These are phyloP conservation scores for Caenorhabditis briggsae DNA, from an alignment of 1,140 invertebrate genomes.

Conservation along the genomic window DNA sequence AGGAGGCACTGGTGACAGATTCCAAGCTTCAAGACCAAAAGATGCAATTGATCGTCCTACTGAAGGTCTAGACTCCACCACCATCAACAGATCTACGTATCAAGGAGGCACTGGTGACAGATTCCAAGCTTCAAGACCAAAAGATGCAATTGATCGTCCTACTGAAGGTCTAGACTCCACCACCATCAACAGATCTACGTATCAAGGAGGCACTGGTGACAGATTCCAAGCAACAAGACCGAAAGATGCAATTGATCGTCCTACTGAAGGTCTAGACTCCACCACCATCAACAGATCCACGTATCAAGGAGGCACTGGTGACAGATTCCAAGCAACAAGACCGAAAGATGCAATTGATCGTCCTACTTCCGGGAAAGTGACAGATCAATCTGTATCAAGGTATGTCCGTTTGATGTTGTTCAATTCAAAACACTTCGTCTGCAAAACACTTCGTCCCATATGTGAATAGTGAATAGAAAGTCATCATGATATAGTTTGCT, in stretches of 20 bases:
- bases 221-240: background rate
- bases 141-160: constrained; percentile 11
- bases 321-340: background rate
- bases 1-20: constrained; percentile 22
- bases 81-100: constrained; percentile 24
- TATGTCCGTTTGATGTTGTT: background rate
- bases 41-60: constrained; percentile 27
- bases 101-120: background rate
- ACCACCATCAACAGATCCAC: background rate
- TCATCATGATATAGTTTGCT: no score
- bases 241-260: constrained; percentile 7
- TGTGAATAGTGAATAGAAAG: no score
- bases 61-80: background rate
- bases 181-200: background rate
- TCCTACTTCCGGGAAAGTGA: constrained; percentile 45
- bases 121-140: background rate
- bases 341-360: constrained; percentile 39
- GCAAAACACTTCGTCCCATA: no score
- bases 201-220: constrained; percentile 13
- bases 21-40: background rate
- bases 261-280: background rate
- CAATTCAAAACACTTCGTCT: no score
- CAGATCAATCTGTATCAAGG: constrained; percentile 40
- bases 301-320: constrained; percentile 4
- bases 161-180: background rate